These are phyloP conservation scores for Oncorhynchus masou DNA, from an alignment of 2,113 vertebrate genomes.

Conservation along the genomic window DNA sequence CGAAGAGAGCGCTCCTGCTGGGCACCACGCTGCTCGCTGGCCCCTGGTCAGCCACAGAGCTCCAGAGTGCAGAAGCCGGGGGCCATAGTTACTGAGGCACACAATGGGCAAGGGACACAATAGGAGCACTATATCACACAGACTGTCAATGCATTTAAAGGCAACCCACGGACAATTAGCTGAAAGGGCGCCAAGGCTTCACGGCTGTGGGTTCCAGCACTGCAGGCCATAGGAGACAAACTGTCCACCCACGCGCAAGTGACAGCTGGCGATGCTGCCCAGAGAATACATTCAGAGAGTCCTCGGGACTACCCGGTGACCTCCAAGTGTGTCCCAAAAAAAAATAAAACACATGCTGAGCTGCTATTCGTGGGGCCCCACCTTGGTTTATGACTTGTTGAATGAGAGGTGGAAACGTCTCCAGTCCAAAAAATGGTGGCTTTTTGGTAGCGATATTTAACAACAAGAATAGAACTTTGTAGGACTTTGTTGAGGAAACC, in stretches of 20 bases:
- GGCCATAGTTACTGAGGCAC: constrained; percentile 63
- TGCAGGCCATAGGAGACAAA: constrained; percentile 65
- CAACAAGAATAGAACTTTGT: not conserved
- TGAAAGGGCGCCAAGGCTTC: constrained; percentile 72
- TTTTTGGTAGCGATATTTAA: constrained; percentile 44
- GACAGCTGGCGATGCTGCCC: constrained; percentile 71
- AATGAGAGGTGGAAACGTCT: constrained; percentile 44
- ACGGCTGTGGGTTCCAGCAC: constrained; percentile 53
- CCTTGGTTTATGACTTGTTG: constrained; percentile 59
- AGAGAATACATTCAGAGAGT: constrained; percentile 57
- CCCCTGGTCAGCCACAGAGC: constrained; percentile 55
- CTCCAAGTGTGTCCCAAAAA: constrained; percentile 62
- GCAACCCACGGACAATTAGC: constrained; percentile 78
- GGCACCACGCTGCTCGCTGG: constrained; percentile 65
- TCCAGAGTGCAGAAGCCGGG: constrained; percentile 42
- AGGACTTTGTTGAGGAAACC: too few relatives aligned
- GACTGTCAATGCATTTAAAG: constrained; percentile 77
- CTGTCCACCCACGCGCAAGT: constrained; percentile 73
- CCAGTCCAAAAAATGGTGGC: constrained; percentile 32
- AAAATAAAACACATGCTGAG: constrained; percentile 67
- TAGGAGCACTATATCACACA: constrained; percentile 74
- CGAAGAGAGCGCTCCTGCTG: constrained; percentile 67
- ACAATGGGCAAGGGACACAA: constrained; percentile 73
- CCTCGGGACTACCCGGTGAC: constrained; percentile 55
- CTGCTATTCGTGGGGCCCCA: constrained; percentile 2